phyloP scores from a whole-genome alignment of 2,113 vertebrate species.

The Mellivora capensis region DNA sequence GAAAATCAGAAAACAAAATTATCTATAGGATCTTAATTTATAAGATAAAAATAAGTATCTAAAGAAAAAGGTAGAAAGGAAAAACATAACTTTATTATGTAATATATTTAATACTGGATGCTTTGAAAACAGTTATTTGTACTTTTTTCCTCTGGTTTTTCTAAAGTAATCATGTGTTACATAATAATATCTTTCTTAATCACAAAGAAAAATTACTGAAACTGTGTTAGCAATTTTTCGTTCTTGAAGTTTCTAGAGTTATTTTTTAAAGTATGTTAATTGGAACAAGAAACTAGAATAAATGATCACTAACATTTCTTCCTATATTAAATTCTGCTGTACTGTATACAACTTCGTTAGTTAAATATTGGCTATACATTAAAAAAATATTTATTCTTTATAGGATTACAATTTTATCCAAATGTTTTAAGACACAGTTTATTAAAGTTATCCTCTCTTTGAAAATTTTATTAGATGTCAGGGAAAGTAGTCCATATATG shows the following conservation, averaged over 20 bases:
- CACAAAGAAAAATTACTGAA: background rate
- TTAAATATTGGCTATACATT: background rate
- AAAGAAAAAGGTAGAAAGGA: background rate
- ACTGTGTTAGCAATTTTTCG: background rate
- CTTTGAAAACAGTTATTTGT: background rate
- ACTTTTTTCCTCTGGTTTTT: background rate
- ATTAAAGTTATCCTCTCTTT: conserved; percentile 25
- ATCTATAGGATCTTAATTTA: background rate
- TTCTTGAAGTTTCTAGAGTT: background rate
- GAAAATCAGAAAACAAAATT: conserved; percentile 1
- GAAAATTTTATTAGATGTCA: background rate
- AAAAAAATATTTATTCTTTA: conserved; percentile 3
- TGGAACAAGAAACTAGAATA: background rate
- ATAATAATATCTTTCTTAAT: conserved; percentile 24
- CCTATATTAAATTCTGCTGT: background rate
- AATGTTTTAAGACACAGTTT: background rate
- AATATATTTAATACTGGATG: background rate
- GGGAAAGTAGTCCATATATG: background rate
- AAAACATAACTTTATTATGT: background rate
- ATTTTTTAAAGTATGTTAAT: background rate
- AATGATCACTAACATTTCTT: background rate
- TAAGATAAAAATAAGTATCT: background rate
- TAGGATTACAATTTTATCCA: background rate
- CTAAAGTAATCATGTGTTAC: background rate
- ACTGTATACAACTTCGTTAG: background rate